These are phyloP conservation scores for Asteroscopus sphinx DNA, from an alignment of 2,888 invertebrate genomes.

Conservation along the genomic window DNA sequence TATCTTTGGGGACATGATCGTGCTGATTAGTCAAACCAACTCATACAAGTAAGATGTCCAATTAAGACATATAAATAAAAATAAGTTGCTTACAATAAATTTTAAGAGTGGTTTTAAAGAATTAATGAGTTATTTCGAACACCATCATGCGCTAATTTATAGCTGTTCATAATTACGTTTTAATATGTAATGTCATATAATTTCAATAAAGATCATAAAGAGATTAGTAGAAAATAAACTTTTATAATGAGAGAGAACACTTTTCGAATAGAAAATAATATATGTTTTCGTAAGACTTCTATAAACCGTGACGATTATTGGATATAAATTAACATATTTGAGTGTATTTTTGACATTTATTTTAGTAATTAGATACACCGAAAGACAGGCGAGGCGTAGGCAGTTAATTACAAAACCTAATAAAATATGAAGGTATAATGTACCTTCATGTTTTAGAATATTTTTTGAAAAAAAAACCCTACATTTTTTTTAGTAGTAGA, in stretches of 20 bases:
- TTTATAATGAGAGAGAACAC: conserved; percentile 46
- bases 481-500: too few relatives aligned
- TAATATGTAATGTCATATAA: conserved; percentile 57
- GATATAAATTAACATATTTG: conserved; percentile 44
- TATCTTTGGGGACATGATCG: conserved; percentile 82
- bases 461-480: too few relatives aligned
- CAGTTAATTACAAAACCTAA: conserved; percentile 1
- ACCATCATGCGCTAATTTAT: conserved; percentile 66
- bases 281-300: conserved; percentile 30
- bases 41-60: conserved; percentile 66
- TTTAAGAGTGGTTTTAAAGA: conserved; percentile 62
- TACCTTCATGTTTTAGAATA: background rate
- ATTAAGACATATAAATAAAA: conserved; percentile 75
- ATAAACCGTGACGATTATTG: conserved; percentile 53
- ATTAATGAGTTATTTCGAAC: conserved; percentile 66
- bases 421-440: too few relatives aligned
- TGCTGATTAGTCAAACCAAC: conserved; percentile 76
- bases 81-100: conserved; percentile 66
- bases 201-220: conserved; percentile 56
- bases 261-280: conserved; percentile 25
- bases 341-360: conserved; percentile 43
- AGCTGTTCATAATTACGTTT: conserved; percentile 58
- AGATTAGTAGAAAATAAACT: conserved; percentile 57
- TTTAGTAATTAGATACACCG: conserved; percentile 35
- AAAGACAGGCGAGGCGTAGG: conserved; percentile 32